These are phyloP conservation scores for Timema cristinae DNA, from an alignment of 2,888 invertebrate species.

Conservation along the genomic window DNA sequence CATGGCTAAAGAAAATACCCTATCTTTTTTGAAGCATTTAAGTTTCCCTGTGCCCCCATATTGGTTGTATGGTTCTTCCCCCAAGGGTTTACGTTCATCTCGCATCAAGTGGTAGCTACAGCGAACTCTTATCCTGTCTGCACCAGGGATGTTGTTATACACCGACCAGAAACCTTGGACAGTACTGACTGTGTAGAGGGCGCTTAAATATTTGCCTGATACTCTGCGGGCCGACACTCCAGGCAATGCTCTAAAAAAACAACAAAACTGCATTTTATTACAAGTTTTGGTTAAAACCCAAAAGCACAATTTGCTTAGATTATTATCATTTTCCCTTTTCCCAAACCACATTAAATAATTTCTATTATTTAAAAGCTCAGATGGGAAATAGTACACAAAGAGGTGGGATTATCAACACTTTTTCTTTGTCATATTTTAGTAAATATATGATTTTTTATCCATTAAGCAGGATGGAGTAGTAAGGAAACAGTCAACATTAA, in stretches of 20 bases:
- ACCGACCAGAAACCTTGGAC: conserved; percentile 60
- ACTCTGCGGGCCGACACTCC: conserved; percentile 55
- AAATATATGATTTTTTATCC: no score
- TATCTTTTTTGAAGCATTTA: conserved; percentile 53
- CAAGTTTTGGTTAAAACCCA: not conserved
- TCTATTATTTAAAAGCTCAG: no score
- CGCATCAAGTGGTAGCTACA: conserved; percentile 55
- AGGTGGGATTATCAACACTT: no score
- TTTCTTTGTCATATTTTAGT: no score
- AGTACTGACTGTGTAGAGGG: conserved; percentile 55
- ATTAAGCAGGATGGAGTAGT: no score
- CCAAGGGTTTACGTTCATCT: conserved; percentile 52
- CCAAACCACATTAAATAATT: no score
- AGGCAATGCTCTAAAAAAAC: conserved; percentile 48
- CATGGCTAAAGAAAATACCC: conserved; percentile 42
- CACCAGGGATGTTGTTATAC: conserved; percentile 52
- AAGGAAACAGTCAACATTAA: no score
- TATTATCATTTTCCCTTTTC: no score
- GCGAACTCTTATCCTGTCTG: conserved; percentile 43
- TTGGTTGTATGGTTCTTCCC: conserved; percentile 56
- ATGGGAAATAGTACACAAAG: no score
- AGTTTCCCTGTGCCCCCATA: conserved; percentile 57
- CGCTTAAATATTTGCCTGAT: conserved; percentile 53
- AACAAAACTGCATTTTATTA: not conserved
- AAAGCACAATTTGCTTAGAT: no score